These are phyloP conservation scores for Diarsia brunnea DNA, from an alignment of 2,888 invertebrate genomes.

Conservation along the genomic window DNA sequence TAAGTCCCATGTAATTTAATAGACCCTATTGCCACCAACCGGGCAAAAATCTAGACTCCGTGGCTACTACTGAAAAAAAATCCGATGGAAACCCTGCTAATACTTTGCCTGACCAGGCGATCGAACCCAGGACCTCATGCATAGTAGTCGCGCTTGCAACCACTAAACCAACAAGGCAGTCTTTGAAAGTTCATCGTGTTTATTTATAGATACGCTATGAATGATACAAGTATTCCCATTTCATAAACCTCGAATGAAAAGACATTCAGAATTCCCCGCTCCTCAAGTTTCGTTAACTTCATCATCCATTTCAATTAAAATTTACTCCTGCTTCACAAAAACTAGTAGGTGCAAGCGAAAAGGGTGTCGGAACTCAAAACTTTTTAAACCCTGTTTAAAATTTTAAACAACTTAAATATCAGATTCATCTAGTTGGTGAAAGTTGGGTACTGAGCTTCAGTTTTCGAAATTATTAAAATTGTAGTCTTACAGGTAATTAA, in stretches of 20 bases:
- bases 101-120: no score
- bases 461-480: slow-evolving; percentile 32
- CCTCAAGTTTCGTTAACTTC: slow-evolving; percentile 40
- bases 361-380: slow-evolving; percentile 53
- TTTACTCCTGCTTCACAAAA: slow-evolving; percentile 53
- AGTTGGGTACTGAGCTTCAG: slow-evolving; percentile 30
- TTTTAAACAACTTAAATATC: slow-evolving; percentile 60
- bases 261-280: slow-evolving; percentile 28
- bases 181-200: no score
- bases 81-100: no score
- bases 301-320: slow-evolving; percentile 61
- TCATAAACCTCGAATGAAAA: slow-evolving; percentile 29
- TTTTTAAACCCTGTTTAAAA: slow-evolving; percentile 60
- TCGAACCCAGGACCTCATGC: no score
- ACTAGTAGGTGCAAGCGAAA: slow-evolving; percentile 51
- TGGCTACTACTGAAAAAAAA: no score
- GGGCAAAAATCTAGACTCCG: no score
- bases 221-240: slow-evolving; percentile 9
- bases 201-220: background rate
- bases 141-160: no score
- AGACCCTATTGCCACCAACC: no score
- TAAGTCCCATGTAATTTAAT: no score
- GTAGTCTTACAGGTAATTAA: slow-evolving; percentile 28
- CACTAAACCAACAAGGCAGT: no score
- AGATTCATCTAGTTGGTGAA: slow-evolving; percentile 44